These are phyloP conservation scores for Acholoe squamosa DNA, from an alignment of 2,888 invertebrate genomes.

Conservation along the genomic window DNA sequence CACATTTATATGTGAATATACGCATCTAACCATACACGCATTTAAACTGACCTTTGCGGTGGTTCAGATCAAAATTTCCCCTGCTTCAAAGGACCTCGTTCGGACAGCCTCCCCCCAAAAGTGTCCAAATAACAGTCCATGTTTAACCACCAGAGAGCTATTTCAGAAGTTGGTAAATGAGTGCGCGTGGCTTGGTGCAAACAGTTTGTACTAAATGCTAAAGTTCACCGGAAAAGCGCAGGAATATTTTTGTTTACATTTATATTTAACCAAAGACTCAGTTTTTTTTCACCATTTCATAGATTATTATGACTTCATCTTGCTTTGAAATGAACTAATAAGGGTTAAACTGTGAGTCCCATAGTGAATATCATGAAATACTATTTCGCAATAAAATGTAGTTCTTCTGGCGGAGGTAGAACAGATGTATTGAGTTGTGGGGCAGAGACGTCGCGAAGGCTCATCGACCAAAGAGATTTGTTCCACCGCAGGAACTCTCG, in stretches of 20 bases:
- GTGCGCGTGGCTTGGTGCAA: too few species aligned
- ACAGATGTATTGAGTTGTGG: background rate
- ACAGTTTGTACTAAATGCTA: too few species aligned
- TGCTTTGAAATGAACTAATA: background rate
- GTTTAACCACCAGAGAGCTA: too few species aligned
- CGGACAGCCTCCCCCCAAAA: too few species aligned
- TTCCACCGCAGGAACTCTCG: constrained; percentile 30
- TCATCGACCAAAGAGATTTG: background rate
- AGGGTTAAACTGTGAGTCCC: background rate
- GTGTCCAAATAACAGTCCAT: too few species aligned
- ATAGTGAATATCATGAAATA: background rate
- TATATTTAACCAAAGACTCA: background rate
- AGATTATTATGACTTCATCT: background rate
- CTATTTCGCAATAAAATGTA: constrained; percentile 46
- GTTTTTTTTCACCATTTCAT: background rate
- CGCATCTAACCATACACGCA: too few species aligned
- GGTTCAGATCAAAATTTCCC: too few species aligned
- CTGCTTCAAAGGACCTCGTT: too few species aligned
- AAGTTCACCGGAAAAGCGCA: constrained; percentile 24
- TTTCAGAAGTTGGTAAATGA: too few species aligned
- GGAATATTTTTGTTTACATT: constrained; percentile 58
- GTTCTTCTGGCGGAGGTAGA: background rate
- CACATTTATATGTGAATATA: too few species aligned
- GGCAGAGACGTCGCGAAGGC: constrained; percentile 54
- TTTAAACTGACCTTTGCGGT: too few species aligned